phyloP scores from a whole-genome alignment of 1,140 invertebrate genomes.

The Ylistrum balloti region DNA sequence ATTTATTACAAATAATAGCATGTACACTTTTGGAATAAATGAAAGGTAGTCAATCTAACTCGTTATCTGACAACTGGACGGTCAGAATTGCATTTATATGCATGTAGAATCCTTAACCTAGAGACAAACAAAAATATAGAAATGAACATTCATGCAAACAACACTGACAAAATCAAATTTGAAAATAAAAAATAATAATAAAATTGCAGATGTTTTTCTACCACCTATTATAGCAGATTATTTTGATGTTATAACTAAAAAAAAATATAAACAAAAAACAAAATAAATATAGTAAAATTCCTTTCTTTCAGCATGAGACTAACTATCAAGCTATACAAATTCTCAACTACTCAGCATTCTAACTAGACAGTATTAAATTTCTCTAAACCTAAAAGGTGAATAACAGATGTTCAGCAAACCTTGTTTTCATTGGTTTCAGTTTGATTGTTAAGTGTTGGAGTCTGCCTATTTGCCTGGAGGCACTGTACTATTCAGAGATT shows the following conservation, averaged over 20 bases:
- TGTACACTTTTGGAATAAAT: no score
- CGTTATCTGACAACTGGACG: no score
- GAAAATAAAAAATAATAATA: background rate
- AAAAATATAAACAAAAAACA: background rate
- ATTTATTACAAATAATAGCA: no score
- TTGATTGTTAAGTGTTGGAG: no score
- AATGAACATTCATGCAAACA: slow-evolving; percentile 6
- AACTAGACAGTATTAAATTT: background rate
- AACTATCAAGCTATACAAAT: background rate
- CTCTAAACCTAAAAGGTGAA: no score
- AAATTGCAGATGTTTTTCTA: background rate
- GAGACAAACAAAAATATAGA: background rate
- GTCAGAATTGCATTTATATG: no score
- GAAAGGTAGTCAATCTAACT: no score
- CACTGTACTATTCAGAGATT: no score
- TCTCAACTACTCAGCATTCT: background rate
- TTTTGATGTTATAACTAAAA: background rate
- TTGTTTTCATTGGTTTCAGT: no score
- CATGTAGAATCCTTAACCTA: background rate
- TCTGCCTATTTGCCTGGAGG: no score
- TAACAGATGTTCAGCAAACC: no score
- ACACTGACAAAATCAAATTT: background rate
- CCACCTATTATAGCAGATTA: background rate
- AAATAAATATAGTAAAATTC: no score
- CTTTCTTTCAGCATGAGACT: background rate